phyloP scores from a whole-genome alignment of 2,797 vertebrate genomes.

The Manis javanica region DNA sequence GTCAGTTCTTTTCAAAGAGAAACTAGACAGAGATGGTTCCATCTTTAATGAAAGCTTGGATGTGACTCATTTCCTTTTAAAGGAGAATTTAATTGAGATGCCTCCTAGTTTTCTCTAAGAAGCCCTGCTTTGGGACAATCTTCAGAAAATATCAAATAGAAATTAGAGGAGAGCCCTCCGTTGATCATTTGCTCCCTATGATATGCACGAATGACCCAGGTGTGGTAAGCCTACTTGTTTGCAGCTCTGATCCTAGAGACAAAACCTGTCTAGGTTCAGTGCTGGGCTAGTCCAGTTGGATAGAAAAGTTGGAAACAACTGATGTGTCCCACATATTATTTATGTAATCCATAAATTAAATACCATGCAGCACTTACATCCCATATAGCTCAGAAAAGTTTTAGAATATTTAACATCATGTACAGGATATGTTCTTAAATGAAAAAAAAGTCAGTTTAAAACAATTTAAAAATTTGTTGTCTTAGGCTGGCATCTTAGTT shows the following conservation, averaged over 20 bases:
- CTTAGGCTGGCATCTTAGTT: neutral
- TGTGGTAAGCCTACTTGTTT: neutral
- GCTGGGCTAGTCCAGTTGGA: neutral
- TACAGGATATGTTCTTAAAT: neutral
- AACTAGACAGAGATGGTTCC: neutral
- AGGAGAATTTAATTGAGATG: constrained; percentile 3
- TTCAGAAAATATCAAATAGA: constrained; percentile 60
- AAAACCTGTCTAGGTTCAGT: neutral
- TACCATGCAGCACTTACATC: neutral
- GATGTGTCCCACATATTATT: neutral
- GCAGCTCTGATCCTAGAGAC: neutral
- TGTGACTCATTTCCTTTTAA: constrained; percentile 64
- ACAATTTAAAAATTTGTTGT: neutral
- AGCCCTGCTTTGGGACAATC: neutral
- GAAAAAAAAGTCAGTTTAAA: neutral
- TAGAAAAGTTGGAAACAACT: neutral
- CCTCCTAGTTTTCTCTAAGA: constrained; percentile 58
- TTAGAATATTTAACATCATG: neutral
- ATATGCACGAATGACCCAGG: neutral
- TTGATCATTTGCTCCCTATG: neutral
- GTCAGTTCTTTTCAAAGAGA: constrained; percentile 53
- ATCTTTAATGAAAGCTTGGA: constrained; percentile 27
- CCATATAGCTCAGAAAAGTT: neutral
- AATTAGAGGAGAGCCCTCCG: neutral
- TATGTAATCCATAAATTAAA: neutral